Base-by-base conservation (phyloP, 2,797 vertebrate genomes). In the Hippocampus kuda region DNA sequence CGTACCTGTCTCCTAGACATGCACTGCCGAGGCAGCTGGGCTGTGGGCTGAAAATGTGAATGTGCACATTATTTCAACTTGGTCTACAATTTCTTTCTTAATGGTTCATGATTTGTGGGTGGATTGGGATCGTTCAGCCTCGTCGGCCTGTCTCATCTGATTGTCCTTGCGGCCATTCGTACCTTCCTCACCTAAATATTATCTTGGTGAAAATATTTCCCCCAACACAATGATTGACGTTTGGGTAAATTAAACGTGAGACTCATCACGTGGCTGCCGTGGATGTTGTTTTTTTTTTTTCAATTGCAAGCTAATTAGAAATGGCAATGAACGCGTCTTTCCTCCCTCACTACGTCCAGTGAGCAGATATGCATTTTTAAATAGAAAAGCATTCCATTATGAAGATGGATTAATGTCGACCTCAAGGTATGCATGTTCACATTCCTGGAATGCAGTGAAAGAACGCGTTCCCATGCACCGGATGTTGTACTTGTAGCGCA, bases 101-200 rank as follows among this genome's bases (percentile, higher is more conserved):
- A 48, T 49, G 34, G 64, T 38, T 54, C 12, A 5, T 18, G 22
- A 42, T 26, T 16, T n/a, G 54, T 68, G 72, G 48, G 49, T 62
- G 56, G 67, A 81, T 9, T 42, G 5, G 20, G 4, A 3, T 60
- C 16, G 34, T 34, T 20, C 30, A 34, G 6, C 59, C 59, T 72
- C 73, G 68, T 48, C 59, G 56, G 57, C 75, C 73, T 74, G 69
- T 66, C 73, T 73, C 69, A 67, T 48, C 42, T 72, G 65, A 42
- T 61, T 73, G 71, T 69, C 71, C 69, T 70, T 75, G 79, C 69
- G 42, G 69, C 61, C 62, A 68, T 51, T 44, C 11, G 26, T 69
- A 72, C 63, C 72, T 66, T 76, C 69, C 75, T 61, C 72, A 68
- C 72, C 48, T 76, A 70, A 73, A 44, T 13, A 24, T 22, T 16